Base-by-base conservation (phyloP, 2,888 invertebrate species). In the Drosophila pseudotakahashii region DNA sequence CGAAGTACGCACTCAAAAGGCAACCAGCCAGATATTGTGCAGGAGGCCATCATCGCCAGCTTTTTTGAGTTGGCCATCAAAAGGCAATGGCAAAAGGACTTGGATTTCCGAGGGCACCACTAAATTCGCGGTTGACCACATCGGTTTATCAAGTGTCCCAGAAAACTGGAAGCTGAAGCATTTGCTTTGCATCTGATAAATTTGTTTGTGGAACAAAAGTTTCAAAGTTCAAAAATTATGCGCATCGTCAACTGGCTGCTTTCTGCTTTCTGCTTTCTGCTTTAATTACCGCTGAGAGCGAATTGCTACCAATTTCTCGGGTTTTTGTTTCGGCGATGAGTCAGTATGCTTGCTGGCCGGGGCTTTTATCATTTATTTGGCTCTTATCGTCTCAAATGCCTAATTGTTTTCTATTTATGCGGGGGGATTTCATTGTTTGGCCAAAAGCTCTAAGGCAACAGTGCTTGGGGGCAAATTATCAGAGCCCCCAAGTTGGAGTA, bases 331-430 rank as follows among this genome's bases (percentile, higher is more conserved):
- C 52, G 34, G 67, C 41, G 67, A 80, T 81, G 84, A 86, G 54
- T 83, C 84, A 86, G 47, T 54, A 58, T 71, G 61, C 69, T 52
- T 60, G 67, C 50, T 74, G 6, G 23, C 26, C 6, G 26, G 26
- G 36, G 36, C 58, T 63, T 73, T 82, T 80, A 88, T 86, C 81
- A 62, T 70, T 41, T 5, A 11, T 34, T 42, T 72, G 36, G 74
- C 81, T 77, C 77, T 88, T 83, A 88, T 83, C 88, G 81, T 57
- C 61, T 61, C 34, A 70, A 77, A 75, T 75, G 74, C 81, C 66
- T 85, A 85, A 89, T 89, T 89, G 88, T 87, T 79, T 88, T 84
- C 77, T 79, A 84, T 87, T 89, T 76, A 81, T 81, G 77, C 74
- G 73, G 74, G 73, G 64, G 58, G 68, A 72, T 75, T 84, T 73